Evolutionary conservation across 2,888 invertebrate species (phyloP).

Genomic region (Clostera curtula): DNA sequence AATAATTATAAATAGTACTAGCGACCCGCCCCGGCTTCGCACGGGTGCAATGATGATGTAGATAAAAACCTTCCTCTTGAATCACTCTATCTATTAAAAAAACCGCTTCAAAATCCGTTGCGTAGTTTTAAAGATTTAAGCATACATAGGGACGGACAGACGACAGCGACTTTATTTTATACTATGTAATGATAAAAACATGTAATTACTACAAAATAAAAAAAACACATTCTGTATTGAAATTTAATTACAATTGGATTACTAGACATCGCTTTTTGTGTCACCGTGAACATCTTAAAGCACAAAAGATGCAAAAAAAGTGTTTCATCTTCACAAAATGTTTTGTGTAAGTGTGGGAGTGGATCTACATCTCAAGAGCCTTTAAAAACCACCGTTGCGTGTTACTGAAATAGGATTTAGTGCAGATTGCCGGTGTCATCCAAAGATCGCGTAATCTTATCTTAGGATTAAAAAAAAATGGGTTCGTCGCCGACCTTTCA

Average conservation of each 20-base stretch:
- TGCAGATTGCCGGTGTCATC: constrained; percentile 48
- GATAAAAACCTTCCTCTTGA: no score
- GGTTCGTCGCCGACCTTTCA: constrained; percentile 44
- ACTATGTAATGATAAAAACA: no score
- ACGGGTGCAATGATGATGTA: no score
- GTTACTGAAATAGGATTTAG: constrained; percentile 63
- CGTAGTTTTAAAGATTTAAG: no score
- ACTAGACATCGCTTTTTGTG: constrained; percentile 45
- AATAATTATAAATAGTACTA: no score
- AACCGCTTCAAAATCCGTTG: no score
- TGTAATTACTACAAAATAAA: no score
- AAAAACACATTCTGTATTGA: constrained; percentile 24
- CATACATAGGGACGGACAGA: no score
- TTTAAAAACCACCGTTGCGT: constrained; percentile 68
- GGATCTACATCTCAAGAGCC: constrained; percentile 41
- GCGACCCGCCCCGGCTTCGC: no score
- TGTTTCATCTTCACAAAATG: constrained; percentile 37
- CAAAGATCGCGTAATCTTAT: constrained; percentile 57
- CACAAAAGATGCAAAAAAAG: constrained; percentile 48
- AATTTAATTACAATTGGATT: constrained; percentile 56
- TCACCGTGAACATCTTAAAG: constrained; percentile 35
- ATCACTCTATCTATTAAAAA: no score
- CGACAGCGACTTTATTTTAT: no score
- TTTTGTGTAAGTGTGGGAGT: constrained; percentile 63
- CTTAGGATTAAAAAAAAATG: constrained; percentile 41